Evolutionary conservation across 2,888 invertebrate genomes (phyloP).

Genomic region (Pristionchus entomophagus): DNA sequence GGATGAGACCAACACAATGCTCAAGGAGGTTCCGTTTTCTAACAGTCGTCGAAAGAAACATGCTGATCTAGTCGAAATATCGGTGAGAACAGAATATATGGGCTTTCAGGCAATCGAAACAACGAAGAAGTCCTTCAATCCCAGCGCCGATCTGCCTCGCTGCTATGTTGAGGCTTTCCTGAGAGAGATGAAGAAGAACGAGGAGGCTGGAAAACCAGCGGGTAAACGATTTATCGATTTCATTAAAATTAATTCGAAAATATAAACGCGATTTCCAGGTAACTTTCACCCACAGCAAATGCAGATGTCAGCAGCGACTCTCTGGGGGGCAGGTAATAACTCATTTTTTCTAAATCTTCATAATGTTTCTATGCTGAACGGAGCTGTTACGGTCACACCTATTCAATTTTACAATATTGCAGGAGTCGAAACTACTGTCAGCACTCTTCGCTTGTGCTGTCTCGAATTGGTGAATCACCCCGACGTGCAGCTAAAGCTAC

Average conservation of each 20-base stretch:
- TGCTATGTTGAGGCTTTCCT: slow-evolving; percentile 29
- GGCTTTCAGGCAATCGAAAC: not conserved
- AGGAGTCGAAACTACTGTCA: slow-evolving; percentile 5
- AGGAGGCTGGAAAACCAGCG: not conserved
- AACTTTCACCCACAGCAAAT: not conserved
- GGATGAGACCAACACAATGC: not conserved
- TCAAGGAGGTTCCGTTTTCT: not conserved
- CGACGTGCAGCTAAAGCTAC: not conserved
- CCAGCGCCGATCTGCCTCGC: not conserved
- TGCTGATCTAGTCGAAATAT: no score
- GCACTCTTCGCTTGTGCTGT: slow-evolving; percentile 4
- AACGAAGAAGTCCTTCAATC: not conserved
- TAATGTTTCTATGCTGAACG: not conserved
- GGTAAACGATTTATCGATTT: not conserved
- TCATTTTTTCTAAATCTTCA: no score
- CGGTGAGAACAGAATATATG: no score
- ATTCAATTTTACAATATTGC: not conserved
- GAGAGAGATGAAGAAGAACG: slow-evolving; percentile 24
- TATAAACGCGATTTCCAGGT: not conserved
- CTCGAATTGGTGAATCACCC: not conserved
- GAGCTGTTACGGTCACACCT: not conserved
- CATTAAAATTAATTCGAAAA: no score
- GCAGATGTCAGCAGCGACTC: not conserved
- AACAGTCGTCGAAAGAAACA: not conserved
- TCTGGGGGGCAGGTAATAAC: slow-evolving; percentile 35